Evolutionary conservation across 2,888 invertebrate species (phyloP), one percentile per base, ranked within the genome.

Genomic region (Salticus scenicus): DNA sequence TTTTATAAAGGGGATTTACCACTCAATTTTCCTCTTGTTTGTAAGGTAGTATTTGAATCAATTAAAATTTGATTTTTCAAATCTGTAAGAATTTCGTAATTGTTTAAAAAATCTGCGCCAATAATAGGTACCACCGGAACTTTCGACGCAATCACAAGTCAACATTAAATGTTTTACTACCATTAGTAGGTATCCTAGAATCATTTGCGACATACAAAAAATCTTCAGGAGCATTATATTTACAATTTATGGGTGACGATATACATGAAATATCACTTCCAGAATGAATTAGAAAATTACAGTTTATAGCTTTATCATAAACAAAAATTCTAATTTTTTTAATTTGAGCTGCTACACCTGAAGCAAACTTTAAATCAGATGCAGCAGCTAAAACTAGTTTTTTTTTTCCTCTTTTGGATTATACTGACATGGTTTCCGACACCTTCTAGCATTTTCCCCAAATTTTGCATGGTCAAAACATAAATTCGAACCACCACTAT

Each of bases 11-110:
- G n/a, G 14, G 7, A 37, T 7, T 10, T 37, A 4, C 14, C 5
- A 1, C 1, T 37, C 20, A 30, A 12, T 24, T n/a, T 74, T 37
- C 37, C 37, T 30, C 30, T 74, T 1, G 1, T 63, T 4, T 17
- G 7, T 5, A 57, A 5, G 20, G 20, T 24, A 57, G 57, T 57
- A n/a, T 1, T 17, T 1, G 24, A 7, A 17, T 57, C 57, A 27
- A 27, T 27, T 5, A 30, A 24, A 10, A 12, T 12, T 17, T 1
- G 0, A 1, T 74, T 74, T 33, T 24, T 74, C 7, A 37, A 5
- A n/a, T 74, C 73, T 33, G 63, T 30, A 17, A 74, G n/a, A 14
- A 74, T 51, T 1, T 42, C 66, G 30, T 64, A 75, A 10, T 75
- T 27, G 41, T 42, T 33, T 14, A 64, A 17, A 12, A 74, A 74